phyloP scores from a whole-genome alignment of 2,113 vertebrate genomes.

The Leptocoma aspasia region DNA sequence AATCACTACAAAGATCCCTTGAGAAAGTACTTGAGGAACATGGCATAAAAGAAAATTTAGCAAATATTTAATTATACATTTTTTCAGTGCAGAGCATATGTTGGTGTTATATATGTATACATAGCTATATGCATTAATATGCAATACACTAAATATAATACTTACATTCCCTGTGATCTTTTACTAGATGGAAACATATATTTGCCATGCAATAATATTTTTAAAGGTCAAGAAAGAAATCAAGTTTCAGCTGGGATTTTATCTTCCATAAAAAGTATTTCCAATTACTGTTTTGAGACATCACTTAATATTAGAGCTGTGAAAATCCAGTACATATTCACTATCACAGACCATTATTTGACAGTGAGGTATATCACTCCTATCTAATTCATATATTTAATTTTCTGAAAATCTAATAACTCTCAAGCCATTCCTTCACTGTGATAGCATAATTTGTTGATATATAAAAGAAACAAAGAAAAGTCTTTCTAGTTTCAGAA shows the following conservation, averaged over 20 bases:
- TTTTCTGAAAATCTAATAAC: slow-evolving; percentile 6
- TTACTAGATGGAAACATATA: background rate
- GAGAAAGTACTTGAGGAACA: slow-evolving; percentile 14
- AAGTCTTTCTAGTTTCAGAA: background rate
- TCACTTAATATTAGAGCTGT: slow-evolving; percentile 38
- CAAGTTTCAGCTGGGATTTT: background rate
- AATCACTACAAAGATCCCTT: background rate
- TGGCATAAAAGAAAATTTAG: slow-evolving; percentile 7
- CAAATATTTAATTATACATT: background rate
- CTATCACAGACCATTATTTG: background rate
- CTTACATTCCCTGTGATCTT: background rate
- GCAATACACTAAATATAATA: background rate
- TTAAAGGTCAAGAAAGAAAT: background rate
- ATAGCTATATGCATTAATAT: background rate
- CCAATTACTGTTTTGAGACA: slow-evolving; percentile 23
- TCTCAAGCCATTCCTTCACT: background rate
- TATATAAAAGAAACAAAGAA: background rate
- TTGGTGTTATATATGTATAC: background rate
- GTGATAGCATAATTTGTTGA: background rate
- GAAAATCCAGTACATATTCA: slow-evolving; percentile 13
- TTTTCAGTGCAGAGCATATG: background rate
- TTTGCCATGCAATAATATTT: background rate
- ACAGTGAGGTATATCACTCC: background rate
- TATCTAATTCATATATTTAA: slow-evolving; percentile 11
- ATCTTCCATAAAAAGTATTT: slow-evolving; percentile 18